phyloP scores from a whole-genome alignment of 2,113 vertebrate genomes.

The Penelope pileata region DNA sequence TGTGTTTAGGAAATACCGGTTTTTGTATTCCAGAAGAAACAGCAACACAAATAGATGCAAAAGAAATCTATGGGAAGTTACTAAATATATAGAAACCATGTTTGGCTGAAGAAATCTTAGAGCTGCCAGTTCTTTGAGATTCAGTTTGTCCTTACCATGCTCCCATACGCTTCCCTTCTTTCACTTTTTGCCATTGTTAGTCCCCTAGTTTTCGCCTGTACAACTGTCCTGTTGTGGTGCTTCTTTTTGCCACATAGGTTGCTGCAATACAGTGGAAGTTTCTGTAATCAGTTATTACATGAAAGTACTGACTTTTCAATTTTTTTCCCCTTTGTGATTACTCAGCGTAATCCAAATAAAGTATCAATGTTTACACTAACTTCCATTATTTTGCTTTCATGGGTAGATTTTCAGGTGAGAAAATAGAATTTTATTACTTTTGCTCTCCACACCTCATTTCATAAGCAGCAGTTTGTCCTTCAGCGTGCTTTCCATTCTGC shows the following conservation, averaged over 20 bases:
- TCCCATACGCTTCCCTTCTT: neutral
- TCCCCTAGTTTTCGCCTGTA: neutral
- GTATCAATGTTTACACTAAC: neutral
- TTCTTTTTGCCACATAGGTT: neutral
- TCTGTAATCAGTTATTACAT: neutral
- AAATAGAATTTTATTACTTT: neutral
- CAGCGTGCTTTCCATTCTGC: neutral
- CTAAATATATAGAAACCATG: neutral
- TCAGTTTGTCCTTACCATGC: neutral
- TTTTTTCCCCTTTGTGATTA: neutral
- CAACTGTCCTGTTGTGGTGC: neutral
- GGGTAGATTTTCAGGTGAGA: neutral
- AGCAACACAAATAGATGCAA: neutral
- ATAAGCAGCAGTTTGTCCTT: neutral
- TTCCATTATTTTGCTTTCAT: neutral
- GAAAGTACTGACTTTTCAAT: neutral
- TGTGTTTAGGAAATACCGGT: neutral
- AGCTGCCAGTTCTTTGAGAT: neutral
- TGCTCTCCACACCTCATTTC: neutral
- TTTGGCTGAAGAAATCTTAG: neutral
- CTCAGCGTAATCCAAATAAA: neutral
- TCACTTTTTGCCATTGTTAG: neutral
- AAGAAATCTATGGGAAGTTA: neutral
- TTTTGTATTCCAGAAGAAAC: neutral
- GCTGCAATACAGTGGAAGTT: neutral